Base-by-base conservation (phyloP, 2,888 invertebrate species). In the Acleris emargana region DNA sequence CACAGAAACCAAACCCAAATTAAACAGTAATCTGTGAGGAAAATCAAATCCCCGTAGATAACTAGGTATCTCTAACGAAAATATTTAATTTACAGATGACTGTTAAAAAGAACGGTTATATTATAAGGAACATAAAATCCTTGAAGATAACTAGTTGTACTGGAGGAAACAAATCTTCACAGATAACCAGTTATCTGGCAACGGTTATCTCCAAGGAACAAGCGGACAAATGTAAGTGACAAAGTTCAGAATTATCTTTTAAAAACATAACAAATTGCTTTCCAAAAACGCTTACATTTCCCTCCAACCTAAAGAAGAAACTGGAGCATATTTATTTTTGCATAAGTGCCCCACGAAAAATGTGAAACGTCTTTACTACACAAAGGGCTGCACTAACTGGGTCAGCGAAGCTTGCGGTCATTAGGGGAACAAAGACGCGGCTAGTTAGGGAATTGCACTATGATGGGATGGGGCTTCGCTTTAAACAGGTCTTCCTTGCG, bases 271-370 rank as follows among this genome's bases (percentile, higher is more conserved):
- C 38, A 17, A 42, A 49, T 45, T 45, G n/a, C 17, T 38, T 53
- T 53, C 20, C 11, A 42, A 54, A 17, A 38, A 13, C 18, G 50
- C 62, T 50, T 47, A 28, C 13, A 49, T 38, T 18, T 42, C 17
- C 55, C 42, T 17, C 38, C 17, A 58, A 50, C 32, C 63, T 32
- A 22, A 18, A 32, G 20, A 54, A 54, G 64, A 64, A 80, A 78
- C 72, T 79, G 59, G 77, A 77, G 74, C 80, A 72, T 73, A 78
- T 82, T 80, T 78, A 73, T 80, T 80, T 80, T 79, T 76, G 72
- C 74, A 77, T 74, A 80, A 79, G 76, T 79, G 78, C 76, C 72
- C 69, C 76, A 70, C 78, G n/a, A 77, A 79, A 82, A 82, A 78
- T 77, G 71, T 73, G 71, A 68, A 71, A 69, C 70, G 72, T 73